phyloP scores from a whole-genome alignment of 2,113 vertebrate species.

The Ceratotherium simum region DNA sequence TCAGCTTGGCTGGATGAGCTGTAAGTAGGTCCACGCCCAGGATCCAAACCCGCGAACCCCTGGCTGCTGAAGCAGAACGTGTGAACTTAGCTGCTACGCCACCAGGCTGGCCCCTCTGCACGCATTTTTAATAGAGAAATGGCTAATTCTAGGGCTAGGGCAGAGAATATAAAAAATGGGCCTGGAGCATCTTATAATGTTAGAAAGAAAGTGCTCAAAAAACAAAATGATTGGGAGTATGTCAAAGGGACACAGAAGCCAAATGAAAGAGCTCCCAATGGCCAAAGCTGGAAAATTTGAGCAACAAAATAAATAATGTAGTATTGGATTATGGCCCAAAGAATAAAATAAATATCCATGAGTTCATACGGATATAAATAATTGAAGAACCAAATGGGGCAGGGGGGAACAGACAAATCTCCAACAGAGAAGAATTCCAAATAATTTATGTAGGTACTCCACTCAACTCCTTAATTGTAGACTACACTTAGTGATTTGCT shows the following conservation, averaged over 20 bases:
- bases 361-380: neutral
- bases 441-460: neutral
- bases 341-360: neutral
- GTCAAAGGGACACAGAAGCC: neutral
- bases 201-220: slow-evolving; percentile 32
- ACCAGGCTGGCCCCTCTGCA: too few species aligned
- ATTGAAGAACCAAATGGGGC: neutral
- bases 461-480: neutral
- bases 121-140: slow-evolving; percentile 44
- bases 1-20: too few species aligned
- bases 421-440: neutral
- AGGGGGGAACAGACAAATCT: neutral
- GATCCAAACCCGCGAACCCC: too few species aligned
- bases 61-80: too few species aligned
- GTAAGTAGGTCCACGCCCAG: too few species aligned
- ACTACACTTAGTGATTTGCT: neutral
- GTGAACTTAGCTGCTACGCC: too few species aligned
- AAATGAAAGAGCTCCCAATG: neutral
- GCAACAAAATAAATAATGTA: neutral
- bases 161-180: neutral
- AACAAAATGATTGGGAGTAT: neutral
- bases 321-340: neutral
- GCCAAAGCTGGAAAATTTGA: slow-evolving; percentile 26
- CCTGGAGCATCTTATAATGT: neutral
- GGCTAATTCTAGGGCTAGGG: neutral